phyloP scores from a whole-genome alignment of 2,797 vertebrate genomes.

The Scomberomorus guttatus region DNA sequence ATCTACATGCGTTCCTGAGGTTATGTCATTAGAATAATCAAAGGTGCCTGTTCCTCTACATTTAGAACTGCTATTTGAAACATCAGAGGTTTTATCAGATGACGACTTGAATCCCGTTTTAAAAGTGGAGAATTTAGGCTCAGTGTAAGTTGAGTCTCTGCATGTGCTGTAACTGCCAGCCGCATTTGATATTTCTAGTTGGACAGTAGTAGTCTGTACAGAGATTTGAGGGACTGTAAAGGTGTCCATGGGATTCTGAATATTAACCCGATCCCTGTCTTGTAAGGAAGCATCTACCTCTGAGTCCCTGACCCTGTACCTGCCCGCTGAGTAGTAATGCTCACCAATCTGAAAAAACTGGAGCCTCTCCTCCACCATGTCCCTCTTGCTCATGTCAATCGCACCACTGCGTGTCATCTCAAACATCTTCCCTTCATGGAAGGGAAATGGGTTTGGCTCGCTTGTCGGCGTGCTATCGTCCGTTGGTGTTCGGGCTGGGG shows the following conservation, averaged over 20 bases:
- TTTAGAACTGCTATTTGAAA: constrained; percentile 58
- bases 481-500: constrained; percentile 98
- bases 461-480: constrained; percentile 99
- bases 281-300: constrained; percentile 85
- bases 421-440: constrained; percentile 99
- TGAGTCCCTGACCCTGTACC: constrained; percentile 93
- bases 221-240: constrained; percentile 89
- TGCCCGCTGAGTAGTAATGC: constrained; percentile 96
- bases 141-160: constrained; percentile 86
- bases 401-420: constrained; percentile 99
- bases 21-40: constrained; percentile 61
- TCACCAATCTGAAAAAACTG: constrained; percentile 99
- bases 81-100: constrained; percentile 56
- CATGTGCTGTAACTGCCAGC: constrained; percentile 89
- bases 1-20: constrained; percentile 68
- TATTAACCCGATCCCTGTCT: constrained; percentile 87
- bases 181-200: constrained; percentile 89
- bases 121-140: constrained; percentile 97
- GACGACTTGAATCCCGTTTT: constrained; percentile 90
- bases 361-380: constrained; percentile 99
- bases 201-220: constrained; percentile 91
- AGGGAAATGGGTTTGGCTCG: constrained; percentile 99
- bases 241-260: constrained; percentile 88
- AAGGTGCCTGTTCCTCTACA: constrained; percentile 65
- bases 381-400: constrained; percentile 99